Conservation (phyloP, 2,113 vertebrate species). For the Percina caprodes region DNA sequence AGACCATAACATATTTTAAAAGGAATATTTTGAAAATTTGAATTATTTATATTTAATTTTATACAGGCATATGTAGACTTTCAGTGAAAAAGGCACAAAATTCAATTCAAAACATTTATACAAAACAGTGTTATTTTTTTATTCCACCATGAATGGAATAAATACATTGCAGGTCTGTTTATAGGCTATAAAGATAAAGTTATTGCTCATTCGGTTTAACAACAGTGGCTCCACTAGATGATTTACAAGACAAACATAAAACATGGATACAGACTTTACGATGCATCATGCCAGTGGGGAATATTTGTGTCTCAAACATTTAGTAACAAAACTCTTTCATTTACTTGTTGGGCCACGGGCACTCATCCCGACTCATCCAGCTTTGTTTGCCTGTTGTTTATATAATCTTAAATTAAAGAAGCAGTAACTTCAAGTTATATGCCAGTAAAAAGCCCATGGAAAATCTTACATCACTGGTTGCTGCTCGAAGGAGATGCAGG, state of each 20-base stretch:
- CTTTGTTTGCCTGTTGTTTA: slow-evolving; percentile 82
- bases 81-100: neutral
- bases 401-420: slow-evolving; percentile 72
- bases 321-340: slow-evolving; percentile 67
- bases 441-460: slow-evolving; percentile 83
- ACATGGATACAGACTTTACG: slow-evolving; percentile 73
- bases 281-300: slow-evolving; percentile 69
- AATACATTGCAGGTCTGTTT: slow-evolving; percentile 77
- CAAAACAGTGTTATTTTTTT: slow-evolving; percentile 44
- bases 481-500: slow-evolving; percentile 61
- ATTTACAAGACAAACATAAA: slow-evolving; percentile 77
- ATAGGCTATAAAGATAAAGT: slow-evolving; percentile 75
- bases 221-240: slow-evolving; percentile 76
- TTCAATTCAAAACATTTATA: slow-evolving; percentile 33
- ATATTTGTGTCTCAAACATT: slow-evolving; percentile 65
- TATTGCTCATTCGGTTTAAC: slow-evolving; percentile 76
- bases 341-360: slow-evolving; percentile 63
- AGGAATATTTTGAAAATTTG: neutral
- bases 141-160: slow-evolving; percentile 66
- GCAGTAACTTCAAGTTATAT: slow-evolving; percentile 77
- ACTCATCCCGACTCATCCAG: slow-evolving; percentile 68
- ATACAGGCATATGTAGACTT: neutral
- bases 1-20: neutral
- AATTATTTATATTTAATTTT: neutral
- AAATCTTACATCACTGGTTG: slow-evolving; percentile 83